phyloP scores from a whole-genome alignment of 2,888 invertebrate genomes.

The Strigamia maritima region DNA sequence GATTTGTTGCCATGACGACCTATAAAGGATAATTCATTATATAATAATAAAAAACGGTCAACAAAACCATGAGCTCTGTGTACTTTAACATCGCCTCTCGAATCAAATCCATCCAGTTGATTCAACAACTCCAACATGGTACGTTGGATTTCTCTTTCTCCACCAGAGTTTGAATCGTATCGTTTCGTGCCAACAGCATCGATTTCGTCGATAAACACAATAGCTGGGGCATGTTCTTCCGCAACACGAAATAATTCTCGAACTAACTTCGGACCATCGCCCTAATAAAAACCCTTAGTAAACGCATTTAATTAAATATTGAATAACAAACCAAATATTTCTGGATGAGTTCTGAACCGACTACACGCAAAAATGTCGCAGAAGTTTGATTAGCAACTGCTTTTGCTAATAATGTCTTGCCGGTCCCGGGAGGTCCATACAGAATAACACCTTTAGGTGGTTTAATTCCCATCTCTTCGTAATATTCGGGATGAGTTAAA shows the following conservation, averaged over 20 bases:
- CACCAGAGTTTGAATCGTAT: constrained; percentile 98
- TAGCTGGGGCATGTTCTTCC: constrained; percentile 98
- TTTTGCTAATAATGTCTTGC: constrained; percentile 95
- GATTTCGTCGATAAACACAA: constrained; percentile 99
- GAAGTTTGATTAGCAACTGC: constrained; percentile 99
- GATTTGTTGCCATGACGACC: constrained; percentile 96
- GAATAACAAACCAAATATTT: constrained; percentile 75
- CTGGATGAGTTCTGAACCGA: constrained; percentile 98
- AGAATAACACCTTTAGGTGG: constrained; percentile 99
- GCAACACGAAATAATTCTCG: constrained; percentile 98
- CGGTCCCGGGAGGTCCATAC: constrained; percentile 97
- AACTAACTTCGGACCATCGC: constrained; percentile 97
- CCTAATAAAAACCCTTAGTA: constrained; percentile 57
- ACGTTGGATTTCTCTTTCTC: constrained; percentile 98
- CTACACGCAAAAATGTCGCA: constrained; percentile 96
- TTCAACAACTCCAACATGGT: constrained; percentile 99
- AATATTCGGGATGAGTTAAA: constrained; percentile 98
- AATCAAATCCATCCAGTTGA: constrained; percentile 97
- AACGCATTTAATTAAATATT: neutral
- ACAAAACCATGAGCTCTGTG: constrained; percentile 41
- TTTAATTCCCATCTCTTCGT: constrained; percentile 99
- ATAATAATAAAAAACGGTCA: neutral
- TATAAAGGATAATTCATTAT: constrained; percentile 49
- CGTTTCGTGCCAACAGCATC: constrained; percentile 97
- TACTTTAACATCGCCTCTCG: constrained; percentile 92